A percentile compares a stretch with the other conserved stretches of the same genome.
Conservation (phyloP, 2,113 vertebrate species). For the Oxyruncus cristatus region DNA sequence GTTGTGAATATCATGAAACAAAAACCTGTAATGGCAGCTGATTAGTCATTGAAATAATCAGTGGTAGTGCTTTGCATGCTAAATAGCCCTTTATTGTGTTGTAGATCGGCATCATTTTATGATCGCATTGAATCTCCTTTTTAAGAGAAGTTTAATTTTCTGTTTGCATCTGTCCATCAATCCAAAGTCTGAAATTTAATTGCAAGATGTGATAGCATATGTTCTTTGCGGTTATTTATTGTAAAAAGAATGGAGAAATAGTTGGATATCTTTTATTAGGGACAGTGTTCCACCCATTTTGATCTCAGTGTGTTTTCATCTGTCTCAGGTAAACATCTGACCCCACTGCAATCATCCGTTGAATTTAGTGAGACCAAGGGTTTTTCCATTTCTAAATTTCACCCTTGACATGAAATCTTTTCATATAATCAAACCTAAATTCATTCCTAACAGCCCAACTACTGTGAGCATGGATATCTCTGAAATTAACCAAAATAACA, state of each 20-base stretch:
- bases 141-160: conserved; percentile 4
- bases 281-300: not conserved
- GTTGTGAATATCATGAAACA: conserved; percentile 11
- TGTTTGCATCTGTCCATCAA: not conserved
- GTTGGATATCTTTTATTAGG: not conserved
- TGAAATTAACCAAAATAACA: not conserved
- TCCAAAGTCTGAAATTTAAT: not conserved
- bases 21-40: conserved; percentile 4
- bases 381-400: not conserved
- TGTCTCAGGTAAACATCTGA: not conserved
- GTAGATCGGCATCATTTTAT: not conserved
- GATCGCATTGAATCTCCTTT: not conserved
- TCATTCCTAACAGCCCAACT: not conserved
- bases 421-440: not conserved
- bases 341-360: not conserved
- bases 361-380: not conserved
- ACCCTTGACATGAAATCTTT: not conserved
- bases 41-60: conserved; percentile 38
- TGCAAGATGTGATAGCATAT: not conserved
- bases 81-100: not conserved
- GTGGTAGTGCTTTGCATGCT: not conserved
- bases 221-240: not conserved
- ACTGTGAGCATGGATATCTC: not conserved
- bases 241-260: not conserved
- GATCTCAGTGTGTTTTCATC: not conserved